These are phyloP conservation scores for Baronia brevicornis DNA, from an alignment of 2,888 invertebrate genomes.

Conservation along the genomic window DNA sequence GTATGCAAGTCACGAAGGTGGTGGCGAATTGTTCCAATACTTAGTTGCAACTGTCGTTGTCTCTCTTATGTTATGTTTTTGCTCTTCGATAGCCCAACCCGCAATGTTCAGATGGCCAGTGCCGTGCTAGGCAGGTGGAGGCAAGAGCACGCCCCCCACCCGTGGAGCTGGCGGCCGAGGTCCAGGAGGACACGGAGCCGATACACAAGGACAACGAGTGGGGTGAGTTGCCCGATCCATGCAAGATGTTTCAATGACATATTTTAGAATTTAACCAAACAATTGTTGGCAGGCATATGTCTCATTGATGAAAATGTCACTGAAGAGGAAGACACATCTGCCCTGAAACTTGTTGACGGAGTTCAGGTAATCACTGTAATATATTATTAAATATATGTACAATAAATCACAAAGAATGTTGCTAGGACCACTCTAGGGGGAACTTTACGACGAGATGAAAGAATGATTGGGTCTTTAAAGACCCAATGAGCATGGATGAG, in stretches of 20 bases:
- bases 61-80: not conserved
- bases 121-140: conserved; percentile 81
- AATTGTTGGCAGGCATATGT: conserved; percentile 68
- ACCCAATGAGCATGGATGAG: too few relatives aligned
- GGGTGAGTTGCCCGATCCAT: conserved; percentile 72
- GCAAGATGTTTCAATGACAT: not conserved
- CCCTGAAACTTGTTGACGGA: conserved; percentile 59
- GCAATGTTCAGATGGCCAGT: conserved; percentile 89
- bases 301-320: conserved; percentile 83
- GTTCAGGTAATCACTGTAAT: conserved; percentile 62
- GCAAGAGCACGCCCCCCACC: conserved; percentile 66
- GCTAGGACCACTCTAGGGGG: too few relatives aligned
- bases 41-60: not conserved
- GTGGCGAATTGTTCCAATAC: too few relatives aligned
- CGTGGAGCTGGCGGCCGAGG: conserved; percentile 69
- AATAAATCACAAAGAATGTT: too few relatives aligned
- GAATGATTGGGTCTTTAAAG: too few relatives aligned
- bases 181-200: conserved; percentile 73
- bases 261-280: not conserved
- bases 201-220: conserved; percentile 94
- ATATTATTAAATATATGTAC: too few relatives aligned
- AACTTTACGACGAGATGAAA: too few relatives aligned
- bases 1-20: not conserved
- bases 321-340: conserved; percentile 57
- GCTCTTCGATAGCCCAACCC: conserved; percentile 82